Percentiles rank a stretch among this genome's conserved stretches.
Conservation (phyloP, 2,797 vertebrate genomes). For the Buphagus erythrorhynchus region DNA sequence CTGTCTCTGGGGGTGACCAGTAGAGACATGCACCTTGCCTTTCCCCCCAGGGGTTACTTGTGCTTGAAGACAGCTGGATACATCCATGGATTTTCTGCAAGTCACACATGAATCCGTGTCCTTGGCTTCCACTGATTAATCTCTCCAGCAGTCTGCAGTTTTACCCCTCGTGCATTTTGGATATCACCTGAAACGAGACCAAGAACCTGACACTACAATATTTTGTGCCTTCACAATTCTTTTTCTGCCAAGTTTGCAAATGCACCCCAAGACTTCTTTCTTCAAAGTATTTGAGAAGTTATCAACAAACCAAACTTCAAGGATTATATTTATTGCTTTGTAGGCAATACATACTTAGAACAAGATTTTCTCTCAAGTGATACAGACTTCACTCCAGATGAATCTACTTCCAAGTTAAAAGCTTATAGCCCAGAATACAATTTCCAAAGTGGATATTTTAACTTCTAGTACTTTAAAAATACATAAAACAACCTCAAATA, state of each 20-base stretch:
- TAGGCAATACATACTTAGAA: constrained; percentile 23
- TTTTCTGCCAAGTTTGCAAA: constrained; percentile 18
- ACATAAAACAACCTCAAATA: neutral
- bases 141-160: neutral
- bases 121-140: neutral
- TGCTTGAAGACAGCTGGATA: neutral
- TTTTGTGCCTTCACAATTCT: neutral
- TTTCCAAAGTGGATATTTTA: neutral
- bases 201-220: neutral
- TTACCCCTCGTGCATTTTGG: neutral
- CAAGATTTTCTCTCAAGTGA: constrained; percentile 7
- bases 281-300: constrained; percentile 17
- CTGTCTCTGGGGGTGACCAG: neutral
- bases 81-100: neutral
- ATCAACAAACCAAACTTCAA: constrained; percentile 30
- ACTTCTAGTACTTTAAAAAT: constrained; percentile 13
- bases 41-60: neutral
- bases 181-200: neutral
- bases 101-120: neutral
- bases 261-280: neutral
- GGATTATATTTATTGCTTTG: neutral
- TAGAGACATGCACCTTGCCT: neutral
- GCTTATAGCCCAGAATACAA: neutral
- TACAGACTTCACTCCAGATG: neutral
- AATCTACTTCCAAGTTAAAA: constrained; percentile 16